A percentile compares a stretch with the other conserved stretches of the same genome.
Conservation (phyloP, 1,140 invertebrate species). For the Odontomachus brunneus region DNA sequence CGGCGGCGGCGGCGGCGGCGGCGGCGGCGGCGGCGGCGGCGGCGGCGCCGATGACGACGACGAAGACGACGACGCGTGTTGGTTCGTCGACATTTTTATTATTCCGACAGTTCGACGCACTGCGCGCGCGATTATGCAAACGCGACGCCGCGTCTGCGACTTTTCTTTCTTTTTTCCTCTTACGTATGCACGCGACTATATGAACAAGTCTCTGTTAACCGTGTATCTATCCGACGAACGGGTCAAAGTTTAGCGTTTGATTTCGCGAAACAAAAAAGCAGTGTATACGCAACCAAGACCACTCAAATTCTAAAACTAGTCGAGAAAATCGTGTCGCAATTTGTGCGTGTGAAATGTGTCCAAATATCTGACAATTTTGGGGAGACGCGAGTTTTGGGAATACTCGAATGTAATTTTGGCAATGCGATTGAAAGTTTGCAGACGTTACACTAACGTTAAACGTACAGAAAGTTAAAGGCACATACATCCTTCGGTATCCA, state of each 20-base stretch:
- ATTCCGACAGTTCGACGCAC: slow-evolving; percentile 49
- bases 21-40: background rate
- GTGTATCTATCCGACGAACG: too few species aligned
- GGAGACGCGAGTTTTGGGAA: too few species aligned
- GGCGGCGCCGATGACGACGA: background rate
- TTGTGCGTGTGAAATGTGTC: too few species aligned
- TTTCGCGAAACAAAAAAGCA: too few species aligned
- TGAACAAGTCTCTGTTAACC: too few species aligned
- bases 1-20: background rate
- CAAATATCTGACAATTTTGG: too few species aligned
- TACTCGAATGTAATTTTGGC: too few species aligned
- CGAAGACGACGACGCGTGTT: background rate
- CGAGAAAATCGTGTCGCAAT: too few species aligned
- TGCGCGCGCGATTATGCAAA: slow-evolving; percentile 58
- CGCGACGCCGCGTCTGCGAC: slow-evolving; percentile 2
- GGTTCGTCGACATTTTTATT: slow-evolving; percentile 65
- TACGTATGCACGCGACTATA: too few species aligned
- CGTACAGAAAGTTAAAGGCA: background rate
- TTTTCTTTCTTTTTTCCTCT: slow-evolving; percentile 4
- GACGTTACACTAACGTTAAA: slow-evolving; percentile 1
- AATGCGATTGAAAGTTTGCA: slow-evolving; percentile 1
- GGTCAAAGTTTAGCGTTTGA: slow-evolving; percentile 40
- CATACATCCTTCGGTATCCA: background rate
- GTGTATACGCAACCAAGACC: too few species aligned
- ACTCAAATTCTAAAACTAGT: too few species aligned